phyloP scores from a whole-genome alignment of 2,888 invertebrate species.

The Lycia hirtaria region DNA sequence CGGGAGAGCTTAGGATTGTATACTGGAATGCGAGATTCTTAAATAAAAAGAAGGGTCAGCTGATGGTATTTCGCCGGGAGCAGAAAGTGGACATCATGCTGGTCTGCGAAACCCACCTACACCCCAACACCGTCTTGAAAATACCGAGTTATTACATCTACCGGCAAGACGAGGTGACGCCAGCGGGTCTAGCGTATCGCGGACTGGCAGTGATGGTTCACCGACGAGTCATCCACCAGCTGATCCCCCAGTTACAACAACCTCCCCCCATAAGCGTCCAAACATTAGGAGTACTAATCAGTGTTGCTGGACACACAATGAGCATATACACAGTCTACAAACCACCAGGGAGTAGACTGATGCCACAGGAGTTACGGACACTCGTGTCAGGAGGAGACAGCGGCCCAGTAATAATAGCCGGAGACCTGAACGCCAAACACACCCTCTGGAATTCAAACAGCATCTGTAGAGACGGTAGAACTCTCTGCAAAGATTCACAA shows the following conservation, averaged over 20 bases:
- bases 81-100: not conserved
- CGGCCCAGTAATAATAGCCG: not conserved
- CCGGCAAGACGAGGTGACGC: not conserved
- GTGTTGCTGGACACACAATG: not conserved
- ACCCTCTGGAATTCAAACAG: not conserved
- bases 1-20: not conserved
- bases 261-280: too few relatives aligned
- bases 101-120: not conserved
- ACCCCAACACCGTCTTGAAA: too few relatives aligned
- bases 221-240: too few relatives aligned
- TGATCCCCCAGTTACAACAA: too few relatives aligned
- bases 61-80: not conserved
- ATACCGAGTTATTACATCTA: not conserved
- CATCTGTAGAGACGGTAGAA: not conserved
- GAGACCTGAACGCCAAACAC: not conserved
- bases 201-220: not conserved
- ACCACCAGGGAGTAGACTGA: not conserved
- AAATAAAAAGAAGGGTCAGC: not conserved
- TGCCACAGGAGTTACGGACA: too few relatives aligned
- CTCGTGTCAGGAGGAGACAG: not conserved
- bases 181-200: not conserved
- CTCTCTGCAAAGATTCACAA: too few relatives aligned
- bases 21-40: not conserved
- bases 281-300: not conserved
- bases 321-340: not conserved